These are phyloP conservation scores for Otus sunia DNA, from an alignment of 2,113 vertebrate genomes.

Conservation along the genomic window DNA sequence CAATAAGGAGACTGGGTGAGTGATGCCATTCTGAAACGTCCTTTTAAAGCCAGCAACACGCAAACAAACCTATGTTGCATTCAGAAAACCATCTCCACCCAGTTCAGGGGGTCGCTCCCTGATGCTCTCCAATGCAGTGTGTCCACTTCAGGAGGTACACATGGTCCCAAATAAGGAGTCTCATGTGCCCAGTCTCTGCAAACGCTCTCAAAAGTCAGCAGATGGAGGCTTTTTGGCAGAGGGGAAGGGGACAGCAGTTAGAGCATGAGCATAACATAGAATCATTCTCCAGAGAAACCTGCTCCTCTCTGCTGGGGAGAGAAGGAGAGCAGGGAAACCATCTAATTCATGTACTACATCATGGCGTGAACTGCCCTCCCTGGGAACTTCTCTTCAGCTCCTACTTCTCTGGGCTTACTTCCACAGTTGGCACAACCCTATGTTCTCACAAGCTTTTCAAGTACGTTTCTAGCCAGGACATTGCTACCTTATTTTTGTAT, in stretches of 20 bases:
- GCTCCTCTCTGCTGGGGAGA: background rate
- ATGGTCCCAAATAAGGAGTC: rapidly evolving
- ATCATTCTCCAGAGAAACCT: background rate
- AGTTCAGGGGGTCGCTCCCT: rapidly evolving
- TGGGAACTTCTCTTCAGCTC: background rate
- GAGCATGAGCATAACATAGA: background rate
- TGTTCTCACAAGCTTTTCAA: background rate
- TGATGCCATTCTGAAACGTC: background rate
- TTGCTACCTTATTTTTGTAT: background rate
- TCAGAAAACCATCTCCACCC: background rate
- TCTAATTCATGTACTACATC: background rate
- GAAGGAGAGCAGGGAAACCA: background rate
- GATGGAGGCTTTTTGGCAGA: background rate
- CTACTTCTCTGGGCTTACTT: background rate
- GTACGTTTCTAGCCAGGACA: background rate
- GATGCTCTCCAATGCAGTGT: background rate
- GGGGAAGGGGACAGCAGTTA: background rate
- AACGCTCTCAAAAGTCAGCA: background rate
- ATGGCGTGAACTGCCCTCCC: background rate
- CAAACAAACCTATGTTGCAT: background rate
- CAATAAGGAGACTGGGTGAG: background rate
- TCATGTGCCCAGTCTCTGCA: background rate
- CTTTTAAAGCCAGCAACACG: background rate
- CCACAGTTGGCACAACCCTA: background rate
- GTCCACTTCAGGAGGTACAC: background rate